Evolutionary conservation across 2,888 invertebrate genomes (phyloP), one percentile per base, ranked within the genome.

Genomic region (Parthenolecanium corni): DNA sequence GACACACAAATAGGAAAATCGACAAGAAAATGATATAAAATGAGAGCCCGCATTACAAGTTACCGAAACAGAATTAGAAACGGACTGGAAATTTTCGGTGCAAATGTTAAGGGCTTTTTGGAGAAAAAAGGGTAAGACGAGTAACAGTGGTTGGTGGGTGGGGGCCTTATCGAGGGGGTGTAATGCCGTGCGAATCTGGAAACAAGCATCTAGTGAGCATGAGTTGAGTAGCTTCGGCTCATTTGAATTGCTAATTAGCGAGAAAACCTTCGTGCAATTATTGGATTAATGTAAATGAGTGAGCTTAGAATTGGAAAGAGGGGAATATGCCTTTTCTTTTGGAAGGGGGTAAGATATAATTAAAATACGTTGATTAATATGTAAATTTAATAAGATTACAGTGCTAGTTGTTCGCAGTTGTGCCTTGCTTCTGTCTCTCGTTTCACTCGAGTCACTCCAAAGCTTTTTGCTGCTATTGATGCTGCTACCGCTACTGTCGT

Each of bases 331-430:
- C 58, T 58, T 58, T 49, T 58, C 58, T 58, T 58, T 49, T 58
- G 58, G 31, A 47, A 58, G 57, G 18, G 46, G 49, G 58, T 58
- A 58, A 79, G 79, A 80, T 79, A 88, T 89, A 89, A 89, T 89
- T 89, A 89, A 89, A 89, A 89, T 89, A 88, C 87, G 87, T 89
- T 89, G 89, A 89, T 89, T 89, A 89, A 89, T 89, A 89, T 89
- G 89, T 89, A 89, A 89, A 89, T 89, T 89, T 89, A 89, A 89
- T 89, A 89, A 89, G 89, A 89, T 89, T 89, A 89, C 87, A 87
- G 86, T 58, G 58, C 58, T 58, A 49, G 58, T 49, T 58, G 58
- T 58, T 58, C 58, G 49, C 58, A 58, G 58, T 58, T 58, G 58
- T 58, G 58, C 49, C 36, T 58, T 49, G 58, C 46, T 21, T 58